Conservation (phyloP, 2,888 invertebrate species). For the Apodemia mormo region DNA sequence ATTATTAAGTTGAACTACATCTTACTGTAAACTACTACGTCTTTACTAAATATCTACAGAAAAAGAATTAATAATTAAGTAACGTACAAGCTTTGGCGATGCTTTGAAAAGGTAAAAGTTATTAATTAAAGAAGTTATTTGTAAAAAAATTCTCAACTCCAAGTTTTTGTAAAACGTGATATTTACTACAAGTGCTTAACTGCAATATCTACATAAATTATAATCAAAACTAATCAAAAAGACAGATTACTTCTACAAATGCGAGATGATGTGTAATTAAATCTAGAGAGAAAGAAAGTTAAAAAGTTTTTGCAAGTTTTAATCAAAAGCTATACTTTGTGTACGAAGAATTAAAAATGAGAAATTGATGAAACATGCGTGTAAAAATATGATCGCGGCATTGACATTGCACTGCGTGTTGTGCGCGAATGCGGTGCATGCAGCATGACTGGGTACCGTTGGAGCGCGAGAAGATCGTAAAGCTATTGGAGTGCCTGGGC, state of each 20-base stretch:
- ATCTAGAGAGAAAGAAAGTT: constrained; percentile 1
- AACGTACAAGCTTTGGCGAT: too few species aligned
- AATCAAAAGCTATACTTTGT: constrained; percentile 21
- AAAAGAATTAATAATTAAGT: too few species aligned
- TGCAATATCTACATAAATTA: background rate
- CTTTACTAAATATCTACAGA: too few species aligned
- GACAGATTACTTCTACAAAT: background rate
- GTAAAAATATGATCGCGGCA: constrained; percentile 53
- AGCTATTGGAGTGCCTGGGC: constrained; percentile 67
- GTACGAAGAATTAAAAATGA: constrained; percentile 18
- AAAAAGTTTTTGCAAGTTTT: constrained; percentile 9
- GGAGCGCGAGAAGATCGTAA: constrained; percentile 73
- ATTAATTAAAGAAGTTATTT: background rate
- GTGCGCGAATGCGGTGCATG: constrained; percentile 31
- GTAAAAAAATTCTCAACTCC: background rate
- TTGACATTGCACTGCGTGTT: constrained; percentile 56
- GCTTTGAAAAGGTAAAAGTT: background rate
- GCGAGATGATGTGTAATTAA: background rate
- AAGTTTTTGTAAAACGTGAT: background rate
- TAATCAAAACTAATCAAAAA: background rate
- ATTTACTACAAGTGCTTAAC: constrained; percentile 1
- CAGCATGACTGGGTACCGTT: constrained; percentile 60
- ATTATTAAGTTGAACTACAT: too few species aligned
- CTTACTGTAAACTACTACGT: too few species aligned
- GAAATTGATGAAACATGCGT: constrained; percentile 30